phyloP scores from a whole-genome alignment of 1,140 invertebrate species.

The Reticulitermes speratus region DNA sequence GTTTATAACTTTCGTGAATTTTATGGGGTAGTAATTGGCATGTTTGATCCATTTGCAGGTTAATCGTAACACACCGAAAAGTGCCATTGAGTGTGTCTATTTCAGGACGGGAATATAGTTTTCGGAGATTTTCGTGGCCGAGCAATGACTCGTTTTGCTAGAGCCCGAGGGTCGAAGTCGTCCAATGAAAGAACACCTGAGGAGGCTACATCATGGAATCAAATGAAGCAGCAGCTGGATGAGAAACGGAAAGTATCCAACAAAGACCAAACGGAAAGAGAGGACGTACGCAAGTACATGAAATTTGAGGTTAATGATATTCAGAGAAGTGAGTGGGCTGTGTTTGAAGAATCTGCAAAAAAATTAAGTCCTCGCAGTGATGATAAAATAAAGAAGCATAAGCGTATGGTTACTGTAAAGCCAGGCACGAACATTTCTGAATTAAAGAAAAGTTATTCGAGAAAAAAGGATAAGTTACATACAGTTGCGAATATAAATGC shows the following conservation, averaged over 20 bases:
- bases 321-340: constrained; percentile 45
- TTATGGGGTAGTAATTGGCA: too few species aligned
- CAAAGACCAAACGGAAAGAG: constrained; percentile 22
- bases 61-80: too few species aligned
- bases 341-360: constrained; percentile 45
- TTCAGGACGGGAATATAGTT: not conserved
- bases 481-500: constrained; percentile 30
- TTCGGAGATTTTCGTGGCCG: not conserved
- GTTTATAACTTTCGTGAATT: too few species aligned
- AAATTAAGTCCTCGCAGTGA: not conserved
- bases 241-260: constrained; percentile 15
- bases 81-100: too few species aligned
- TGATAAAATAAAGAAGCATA: constrained; percentile 33
- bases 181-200: constrained; percentile 67
- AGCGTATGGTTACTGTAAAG: not conserved
- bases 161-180: constrained; percentile 70
- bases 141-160: constrained; percentile 71
- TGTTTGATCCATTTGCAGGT: too few species aligned
- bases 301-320: constrained; percentile 37
- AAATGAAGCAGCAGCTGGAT: constrained; percentile 61
- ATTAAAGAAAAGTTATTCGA: constrained; percentile 36
- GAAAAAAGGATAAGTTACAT: constrained; percentile 37
- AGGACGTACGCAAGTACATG: constrained; percentile 42
- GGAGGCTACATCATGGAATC: constrained; percentile 68
- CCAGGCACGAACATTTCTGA: not conserved